phyloP scores from a whole-genome alignment of 2,797 vertebrate genomes.

The Intellagama lesueurii region DNA sequence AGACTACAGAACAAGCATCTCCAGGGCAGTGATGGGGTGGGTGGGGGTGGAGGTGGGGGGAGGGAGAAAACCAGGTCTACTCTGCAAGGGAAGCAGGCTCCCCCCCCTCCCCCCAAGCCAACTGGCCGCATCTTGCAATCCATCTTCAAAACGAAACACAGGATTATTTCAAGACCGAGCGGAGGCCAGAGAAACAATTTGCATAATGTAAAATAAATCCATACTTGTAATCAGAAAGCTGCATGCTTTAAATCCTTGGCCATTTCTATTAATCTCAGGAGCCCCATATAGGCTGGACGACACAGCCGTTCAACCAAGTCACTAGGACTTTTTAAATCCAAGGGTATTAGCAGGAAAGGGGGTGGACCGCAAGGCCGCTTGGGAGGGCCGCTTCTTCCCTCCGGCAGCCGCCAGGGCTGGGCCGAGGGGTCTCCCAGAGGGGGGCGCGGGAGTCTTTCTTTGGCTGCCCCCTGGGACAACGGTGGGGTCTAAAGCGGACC shows the following conservation, averaged over 20 bases:
- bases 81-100: neutral
- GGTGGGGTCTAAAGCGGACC: too few species aligned
- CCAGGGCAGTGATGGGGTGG: neutral
- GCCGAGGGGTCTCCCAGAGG: neutral
- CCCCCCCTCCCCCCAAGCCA: neutral
- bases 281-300: neutral
- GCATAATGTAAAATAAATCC: conserved; percentile 27
- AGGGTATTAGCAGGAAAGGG: neutral
- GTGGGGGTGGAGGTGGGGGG: too few species aligned
- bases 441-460: too few species aligned
- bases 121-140: neutral
- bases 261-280: conserved; percentile 26
- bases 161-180: conserved; percentile 13
- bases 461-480: too few species aligned
- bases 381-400: neutral
- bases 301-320: neutral
- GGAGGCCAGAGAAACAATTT: conserved; percentile 27
- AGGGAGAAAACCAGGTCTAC: neutral
- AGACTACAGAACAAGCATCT: neutral
- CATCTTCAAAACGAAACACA: neutral
- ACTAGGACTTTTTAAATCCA: neutral
- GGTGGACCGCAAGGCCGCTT: too few species aligned
- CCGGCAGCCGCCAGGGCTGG: neutral
- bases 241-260: conserved; percentile 29
- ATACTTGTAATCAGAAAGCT: conserved; percentile 8